These are phyloP conservation scores for Boloria selene DNA, from an alignment of 2,888 invertebrate genomes.

Conservation along the genomic window DNA sequence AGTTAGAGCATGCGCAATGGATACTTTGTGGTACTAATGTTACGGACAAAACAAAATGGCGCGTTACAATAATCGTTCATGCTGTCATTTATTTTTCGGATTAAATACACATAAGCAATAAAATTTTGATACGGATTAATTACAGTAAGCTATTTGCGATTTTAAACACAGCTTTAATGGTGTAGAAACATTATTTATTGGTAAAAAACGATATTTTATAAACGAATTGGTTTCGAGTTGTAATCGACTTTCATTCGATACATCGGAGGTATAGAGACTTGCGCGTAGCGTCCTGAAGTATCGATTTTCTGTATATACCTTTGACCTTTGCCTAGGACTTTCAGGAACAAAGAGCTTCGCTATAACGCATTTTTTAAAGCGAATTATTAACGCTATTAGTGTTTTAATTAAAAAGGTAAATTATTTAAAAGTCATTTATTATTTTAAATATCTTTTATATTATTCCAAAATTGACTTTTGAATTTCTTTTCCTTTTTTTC, in stretches of 20 bases:
- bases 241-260: constrained; percentile 26
- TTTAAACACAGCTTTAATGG: not conserved
- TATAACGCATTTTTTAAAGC: not conserved
- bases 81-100: too few species aligned
- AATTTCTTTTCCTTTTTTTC: too few species aligned
- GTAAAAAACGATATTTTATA: not conserved
- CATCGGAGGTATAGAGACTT: constrained; percentile 21
- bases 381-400: not conserved
- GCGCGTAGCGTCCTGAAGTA: constrained; percentile 26
- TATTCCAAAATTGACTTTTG: too few species aligned
- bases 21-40: not conserved
- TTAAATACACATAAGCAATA: not conserved
- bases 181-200: not conserved
- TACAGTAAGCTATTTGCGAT: constrained; percentile 1
- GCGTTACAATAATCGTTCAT: too few species aligned
- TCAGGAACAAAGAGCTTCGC: constrained; percentile 11
- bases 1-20: constrained; percentile 9
- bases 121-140: not conserved
- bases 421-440: too few species aligned
- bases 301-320: constrained; percentile 18
- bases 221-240: constrained; percentile 7
- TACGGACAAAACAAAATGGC: not conserved
- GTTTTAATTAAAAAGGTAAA: not conserved
- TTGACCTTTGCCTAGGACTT: constrained; percentile 25
- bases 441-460: too few species aligned